Percentiles rank a stretch among this genome's conserved stretches.
Evolutionary conservation across 2,888 invertebrate species (phyloP).

Genomic region (Sepiola atlantica): DNA sequence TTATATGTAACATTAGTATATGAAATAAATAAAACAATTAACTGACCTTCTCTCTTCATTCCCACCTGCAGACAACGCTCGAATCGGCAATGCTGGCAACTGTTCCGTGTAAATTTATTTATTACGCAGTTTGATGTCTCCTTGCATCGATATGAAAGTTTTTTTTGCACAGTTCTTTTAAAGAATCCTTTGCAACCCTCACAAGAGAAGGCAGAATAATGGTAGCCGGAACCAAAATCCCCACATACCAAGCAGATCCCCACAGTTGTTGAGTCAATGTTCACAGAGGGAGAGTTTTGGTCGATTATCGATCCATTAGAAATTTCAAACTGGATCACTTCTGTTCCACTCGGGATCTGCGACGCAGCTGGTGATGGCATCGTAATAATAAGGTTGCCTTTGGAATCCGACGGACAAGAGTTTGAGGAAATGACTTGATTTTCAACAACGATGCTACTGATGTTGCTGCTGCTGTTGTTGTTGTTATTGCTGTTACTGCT

Average conservation of each 20-base stretch:
- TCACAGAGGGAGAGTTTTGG: not conserved
- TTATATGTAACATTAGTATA: not conserved
- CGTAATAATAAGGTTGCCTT: constrained; percentile 35
- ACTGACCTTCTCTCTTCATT: constrained; percentile 74
- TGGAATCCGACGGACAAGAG: not conserved
- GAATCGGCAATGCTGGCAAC: constrained; percentile 74
- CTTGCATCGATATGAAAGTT: constrained; percentile 71
- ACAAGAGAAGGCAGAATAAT: constrained; percentile 74
- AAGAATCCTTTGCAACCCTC: constrained; percentile 75
- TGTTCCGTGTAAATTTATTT: constrained; percentile 73
- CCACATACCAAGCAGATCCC: constrained; percentile 70
- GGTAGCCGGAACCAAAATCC: constrained; percentile 73
- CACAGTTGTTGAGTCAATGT: constrained; percentile 35
- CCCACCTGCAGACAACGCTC: constrained; percentile 72
- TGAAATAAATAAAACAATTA: not conserved
- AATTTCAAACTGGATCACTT: constrained; percentile 40
- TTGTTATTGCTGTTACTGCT: not conserved
- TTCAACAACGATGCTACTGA: constrained; percentile 4
- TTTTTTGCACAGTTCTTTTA: constrained; percentile 74
- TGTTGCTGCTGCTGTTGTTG: not conserved
- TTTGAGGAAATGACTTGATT: constrained; percentile 35
- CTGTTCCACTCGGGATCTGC: not conserved
- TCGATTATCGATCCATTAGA: not conserved
- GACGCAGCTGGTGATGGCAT: constrained; percentile 14
- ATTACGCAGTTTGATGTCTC: constrained; percentile 69